Base-by-base conservation (phyloP, 1,140 invertebrate species). In the Caerostris darwini region DNA sequence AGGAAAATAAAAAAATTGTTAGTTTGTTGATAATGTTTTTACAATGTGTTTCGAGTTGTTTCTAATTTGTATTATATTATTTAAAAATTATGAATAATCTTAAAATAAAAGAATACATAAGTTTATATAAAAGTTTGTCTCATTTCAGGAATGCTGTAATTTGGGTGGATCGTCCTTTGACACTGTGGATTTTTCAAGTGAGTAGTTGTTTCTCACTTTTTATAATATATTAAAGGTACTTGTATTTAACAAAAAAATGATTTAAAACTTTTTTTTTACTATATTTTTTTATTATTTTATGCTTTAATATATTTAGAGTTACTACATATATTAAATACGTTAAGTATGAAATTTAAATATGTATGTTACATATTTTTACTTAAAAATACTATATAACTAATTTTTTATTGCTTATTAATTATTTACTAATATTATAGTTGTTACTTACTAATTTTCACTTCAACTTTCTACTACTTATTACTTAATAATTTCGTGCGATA, bases 151-250 rank as follows among this genome's bases (percentile, higher is more conserved):
- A 99, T 95, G 98, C 98, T 19, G 99, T 99, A 95, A 96, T 98
- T 95, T 99, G 98, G 98, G 98, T 99, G 95, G 98, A 98, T 95
- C 97, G 98, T 94, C 97, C 98, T 3, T 96, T 98, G 53, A 97
- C 97, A 94, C 96, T 99, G 69, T 99, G 99, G 98, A 97, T 98
- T 91, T 97, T 98, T 34, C 98, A 99, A 96, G 97, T 95, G 94
- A 94, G 94, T 81, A 17, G 3, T 5, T 2, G n/a, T 50, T 50
- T 77, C 50, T 53, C 14, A 34, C 34, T 34, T 34, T 34, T 34
- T 34, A 1, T 34, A 34, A 34, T 34, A 2, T 56, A 85, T 54
- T 54, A 56, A 54, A 14, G 54, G 4, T 14, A 17, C 7, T 85
- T 56, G 19, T 57, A 85, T 85, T 34, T 54, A 34, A 34, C 0